Base-by-base conservation (phyloP, 2,113 vertebrate species). In the Egretta garzetta region DNA sequence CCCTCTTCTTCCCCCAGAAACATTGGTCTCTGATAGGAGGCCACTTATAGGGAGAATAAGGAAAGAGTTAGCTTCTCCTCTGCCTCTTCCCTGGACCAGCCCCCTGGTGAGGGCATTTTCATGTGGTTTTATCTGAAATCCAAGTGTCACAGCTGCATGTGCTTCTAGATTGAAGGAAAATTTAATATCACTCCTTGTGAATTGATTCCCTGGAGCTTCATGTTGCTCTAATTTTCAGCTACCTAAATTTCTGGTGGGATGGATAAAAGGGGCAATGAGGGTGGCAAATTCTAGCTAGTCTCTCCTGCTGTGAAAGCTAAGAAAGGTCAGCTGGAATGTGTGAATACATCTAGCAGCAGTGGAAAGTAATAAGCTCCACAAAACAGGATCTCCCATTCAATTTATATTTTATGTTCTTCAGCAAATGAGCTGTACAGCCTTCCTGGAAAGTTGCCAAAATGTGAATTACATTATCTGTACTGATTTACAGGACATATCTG, bases 381-480 rank as follows among this genome's bases (percentile, higher is more conserved):
- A 96, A 97, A 93, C 80, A 92, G 73, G 28, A 63, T 82, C 59
- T 90, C 47, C 56, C 30, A 72, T 74, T 80, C 80, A 94, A 94
- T 97, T 91, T 89, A 70, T 93, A 62, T 96, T 96, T 96, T 92
- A 93, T 79, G 63, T 63, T 91, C 75, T 84, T 92, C 62, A 88
- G 58, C 52, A 87, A 87, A 80, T 62, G 52, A 95, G n/a, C 66
- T 80, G 32, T 45, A 83, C 49, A 91, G 41, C 14, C 21, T 68
- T 91, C 43, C 60, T 96, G 93, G 93, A 91, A 88, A 39, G 35
- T 8, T 80, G 56, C 89, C 94, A 97, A 37, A 80, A 91, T 75
- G 90, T 96, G 82, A 93, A 94, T 90, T 92, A 43, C 49, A 50
- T 96, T 97, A 93, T 92, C 73, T 86, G 30, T 67, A 33, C 58